phyloP scores from a whole-genome alignment of 92 coral and sea anemone genomes.

The Pocillopora grandis region DNA sequence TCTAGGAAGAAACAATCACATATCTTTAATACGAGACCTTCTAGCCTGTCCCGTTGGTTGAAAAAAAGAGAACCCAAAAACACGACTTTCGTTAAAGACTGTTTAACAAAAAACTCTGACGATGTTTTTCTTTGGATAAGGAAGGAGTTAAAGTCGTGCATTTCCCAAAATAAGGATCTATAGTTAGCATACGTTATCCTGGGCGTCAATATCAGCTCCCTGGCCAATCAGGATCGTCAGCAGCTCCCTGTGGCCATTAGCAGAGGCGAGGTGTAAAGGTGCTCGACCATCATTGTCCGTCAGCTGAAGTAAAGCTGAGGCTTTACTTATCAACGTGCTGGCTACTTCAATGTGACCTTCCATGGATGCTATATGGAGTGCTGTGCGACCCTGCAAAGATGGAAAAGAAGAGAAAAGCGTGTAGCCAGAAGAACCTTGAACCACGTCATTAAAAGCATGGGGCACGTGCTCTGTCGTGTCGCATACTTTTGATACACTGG shows the following conservation, averaged over 20 bases:
- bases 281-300: slow-evolving; percentile 80
- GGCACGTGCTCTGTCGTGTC: too few species aligned
- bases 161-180: too few species aligned
- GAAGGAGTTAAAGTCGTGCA: too few species aligned
- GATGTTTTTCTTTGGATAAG: too few species aligned
- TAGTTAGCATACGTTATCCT: slow-evolving; percentile 63
- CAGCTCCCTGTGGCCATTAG: slow-evolving; percentile 85
- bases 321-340: slow-evolving; percentile 83
- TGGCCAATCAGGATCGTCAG: slow-evolving; percentile 87
- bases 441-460: too few species aligned
- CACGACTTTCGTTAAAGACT: too few species aligned
- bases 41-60: too few species aligned
- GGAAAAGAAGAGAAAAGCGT: neutral
- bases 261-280: slow-evolving; percentile 86
- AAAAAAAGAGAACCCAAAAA: too few species aligned
- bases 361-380: slow-evolving; percentile 88
- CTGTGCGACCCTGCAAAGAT: slow-evolving; percentile 69
- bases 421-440: too few species aligned
- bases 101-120: too few species aligned
- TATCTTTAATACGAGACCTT: neutral
- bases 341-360: slow-evolving; percentile 94
- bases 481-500: too few species aligned
- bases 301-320: slow-evolving; percentile 68
- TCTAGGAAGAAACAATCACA: slow-evolving; percentile 35
- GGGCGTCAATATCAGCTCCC: slow-evolving; percentile 86